A percentile compares a stretch with the other conserved stretches of the same genome.
Evolutionary conservation across 1,140 invertebrate species (phyloP).

Genomic region (Tetragnatha versicolor): DNA sequence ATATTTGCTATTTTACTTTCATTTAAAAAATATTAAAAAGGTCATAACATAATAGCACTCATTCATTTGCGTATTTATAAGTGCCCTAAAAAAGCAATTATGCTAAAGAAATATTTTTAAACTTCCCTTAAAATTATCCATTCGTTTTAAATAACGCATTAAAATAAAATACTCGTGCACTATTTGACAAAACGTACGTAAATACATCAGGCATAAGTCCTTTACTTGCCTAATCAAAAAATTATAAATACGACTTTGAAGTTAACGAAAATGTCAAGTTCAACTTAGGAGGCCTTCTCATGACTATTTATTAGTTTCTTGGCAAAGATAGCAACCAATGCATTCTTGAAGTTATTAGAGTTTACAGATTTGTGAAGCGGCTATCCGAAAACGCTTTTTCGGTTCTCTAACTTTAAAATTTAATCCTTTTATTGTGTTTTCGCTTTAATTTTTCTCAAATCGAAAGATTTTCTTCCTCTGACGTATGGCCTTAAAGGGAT

Average conservation of each 20-base stretch:
- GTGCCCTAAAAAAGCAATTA: too few species aligned
- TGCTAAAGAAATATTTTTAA: too few species aligned
- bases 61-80: too few species aligned
- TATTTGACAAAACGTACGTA: too few species aligned
- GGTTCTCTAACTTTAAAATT: neutral
- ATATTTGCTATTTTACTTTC: too few species aligned
- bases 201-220: too few species aligned
- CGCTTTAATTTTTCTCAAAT: constrained; percentile 29
- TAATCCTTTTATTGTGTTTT: constrained; percentile 30
- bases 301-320: neutral
- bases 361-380: neutral
- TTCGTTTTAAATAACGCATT: too few species aligned
- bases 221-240: too few species aligned
- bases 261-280: neutral
- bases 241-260: neutral
- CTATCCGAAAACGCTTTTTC: neutral
- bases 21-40: too few species aligned
- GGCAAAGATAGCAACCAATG: constrained; percentile 1
- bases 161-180: too few species aligned
- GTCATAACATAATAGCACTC: too few species aligned
- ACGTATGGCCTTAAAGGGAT: constrained; percentile 8
- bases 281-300: neutral
- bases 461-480: neutral
- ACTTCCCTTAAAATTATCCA: too few species aligned
- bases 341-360: constrained; percentile 8